Evolutionary conservation across 1,140 invertebrate species (phyloP).

Genomic region (Chironomus striatipennis): DNA sequence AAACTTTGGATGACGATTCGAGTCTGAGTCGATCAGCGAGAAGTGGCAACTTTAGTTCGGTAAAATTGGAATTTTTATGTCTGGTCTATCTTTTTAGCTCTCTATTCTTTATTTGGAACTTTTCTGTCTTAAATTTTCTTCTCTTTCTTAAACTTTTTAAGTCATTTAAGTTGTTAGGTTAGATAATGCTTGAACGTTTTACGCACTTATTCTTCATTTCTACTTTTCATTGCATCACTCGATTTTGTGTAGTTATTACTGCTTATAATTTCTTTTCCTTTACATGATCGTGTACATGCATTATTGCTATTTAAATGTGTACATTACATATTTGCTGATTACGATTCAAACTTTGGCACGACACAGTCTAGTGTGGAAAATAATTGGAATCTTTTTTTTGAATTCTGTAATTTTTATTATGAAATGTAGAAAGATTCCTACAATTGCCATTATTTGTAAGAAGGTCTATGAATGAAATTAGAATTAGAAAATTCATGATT

Average conservation of each 20-base stretch:
- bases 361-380: too few species aligned
- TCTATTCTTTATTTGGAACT: not conserved
- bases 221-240: slow-evolving; percentile 6
- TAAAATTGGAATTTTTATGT: not conserved
- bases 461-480: too few species aligned
- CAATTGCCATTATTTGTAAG: too few species aligned
- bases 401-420: too few species aligned
- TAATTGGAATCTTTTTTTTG: too few species aligned
- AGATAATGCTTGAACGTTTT: not conserved
- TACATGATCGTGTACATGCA: not conserved
- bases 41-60: not conserved
- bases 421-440: too few species aligned
- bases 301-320: not conserved
- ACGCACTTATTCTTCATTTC: not conserved
- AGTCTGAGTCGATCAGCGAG: not conserved
- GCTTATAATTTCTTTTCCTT: too few species aligned
- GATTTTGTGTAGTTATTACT: not conserved
- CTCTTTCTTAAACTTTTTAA: not conserved
- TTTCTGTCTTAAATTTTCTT: not conserved
- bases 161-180: too few species aligned
- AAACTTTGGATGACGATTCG: slow-evolving; percentile 28
- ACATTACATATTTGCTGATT: too few species aligned
- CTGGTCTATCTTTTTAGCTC: not conserved
- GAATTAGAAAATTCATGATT: too few species aligned
- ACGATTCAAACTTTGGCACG: too few species aligned